A percentile compares a stretch with the other conserved stretches of the same genome.
These are phyloP conservation scores for Caenorhabditis sinica DNA, from an alignment of 2,888 invertebrate genomes.

Conservation along the genomic window DNA sequence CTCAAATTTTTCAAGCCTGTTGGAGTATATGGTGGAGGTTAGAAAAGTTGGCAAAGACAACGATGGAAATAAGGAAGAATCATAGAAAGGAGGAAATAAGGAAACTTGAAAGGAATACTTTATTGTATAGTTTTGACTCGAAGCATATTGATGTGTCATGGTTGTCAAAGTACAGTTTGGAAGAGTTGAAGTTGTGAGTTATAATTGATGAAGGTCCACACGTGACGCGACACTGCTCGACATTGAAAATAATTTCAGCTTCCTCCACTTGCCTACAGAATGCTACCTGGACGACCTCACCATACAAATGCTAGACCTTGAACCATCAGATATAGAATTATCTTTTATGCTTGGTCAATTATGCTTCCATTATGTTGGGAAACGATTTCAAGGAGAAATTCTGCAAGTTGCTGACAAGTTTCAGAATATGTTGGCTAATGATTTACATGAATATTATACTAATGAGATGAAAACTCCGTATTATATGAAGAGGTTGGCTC, in stretches of 20 bases:
- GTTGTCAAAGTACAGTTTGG: slow-evolving; percentile 3
- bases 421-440: slow-evolving; percentile 11
- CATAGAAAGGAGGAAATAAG: background rate
- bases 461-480: slow-evolving; percentile 31
- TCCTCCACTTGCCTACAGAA: background rate
- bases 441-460: slow-evolving; percentile 26
- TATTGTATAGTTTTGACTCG: background rate
- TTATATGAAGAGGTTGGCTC: slow-evolving; percentile 62
- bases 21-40: slow-evolving; percentile 38
- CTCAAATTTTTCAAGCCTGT: slow-evolving; percentile 41
- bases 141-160: slow-evolving; percentile 22
- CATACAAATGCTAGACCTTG: slow-evolving; percentile 27
- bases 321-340: slow-evolving; percentile 25
- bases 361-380: slow-evolving; percentile 26
- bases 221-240: too few species aligned
- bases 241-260: too few species aligned
- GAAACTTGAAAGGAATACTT: background rate
- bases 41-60: slow-evolving; percentile 2
- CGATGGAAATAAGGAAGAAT: background rate
- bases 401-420: slow-evolving; percentile 15
- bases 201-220: background rate
- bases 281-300: slow-evolving; percentile 24
- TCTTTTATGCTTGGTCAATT: slow-evolving; percentile 24
- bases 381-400: slow-evolving; percentile 31
- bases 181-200: slow-evolving; percentile 11